Evolutionary conservation across 2,797 vertebrate genomes (phyloP), one percentile per base, ranked within the genome.

Genomic region (Eulemur mongoz): DNA sequence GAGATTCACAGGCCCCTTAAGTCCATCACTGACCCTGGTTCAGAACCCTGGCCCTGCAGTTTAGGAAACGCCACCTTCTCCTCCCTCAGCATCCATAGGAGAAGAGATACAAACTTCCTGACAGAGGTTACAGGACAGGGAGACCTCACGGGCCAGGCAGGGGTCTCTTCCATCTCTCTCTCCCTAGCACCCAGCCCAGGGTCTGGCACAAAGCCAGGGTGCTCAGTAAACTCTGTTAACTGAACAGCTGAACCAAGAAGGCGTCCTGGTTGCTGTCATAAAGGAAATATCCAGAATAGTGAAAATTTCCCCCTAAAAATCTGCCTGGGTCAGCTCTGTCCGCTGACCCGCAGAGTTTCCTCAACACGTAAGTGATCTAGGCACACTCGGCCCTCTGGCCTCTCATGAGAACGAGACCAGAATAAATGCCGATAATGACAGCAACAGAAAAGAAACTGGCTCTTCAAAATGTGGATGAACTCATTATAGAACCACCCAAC

Each of bases 321-420:
- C 70, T 83, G 52, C 75, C 57, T 61, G n/a, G 30, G 40, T 81
- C 89, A 91, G 79, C 75, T 72, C 25, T 73, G 70, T 57, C 54
- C 23, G 78, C 70, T 54, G 23, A 8, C 48, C 27, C 67, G 89
- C 35, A 87, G 30, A 63, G 35, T 45, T 90, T 82, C 83, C 50
- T 63, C 7, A 12, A 13, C 15, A 18, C 23, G 27, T 13, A 32
- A 87, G 61, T 9, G 18, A 61, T n/a, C 20, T n/a, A 12, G 75
- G n/a, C 52, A 57, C 50, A 17, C 15, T 43, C 14, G 50, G 25
- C 14, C 54, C 72, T 75, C 35, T 54, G 63, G 82, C 38, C n/a
- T 90, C 92, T 20, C 50, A 7, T 45, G 72, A 94, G 78, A 73
- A 35, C 38, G 89, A 84, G 43, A 95, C 67, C 91, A 78, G 72